phyloP scores from a whole-genome alignment of 1,140 invertebrate species.

The Eciton burchellii region DNA sequence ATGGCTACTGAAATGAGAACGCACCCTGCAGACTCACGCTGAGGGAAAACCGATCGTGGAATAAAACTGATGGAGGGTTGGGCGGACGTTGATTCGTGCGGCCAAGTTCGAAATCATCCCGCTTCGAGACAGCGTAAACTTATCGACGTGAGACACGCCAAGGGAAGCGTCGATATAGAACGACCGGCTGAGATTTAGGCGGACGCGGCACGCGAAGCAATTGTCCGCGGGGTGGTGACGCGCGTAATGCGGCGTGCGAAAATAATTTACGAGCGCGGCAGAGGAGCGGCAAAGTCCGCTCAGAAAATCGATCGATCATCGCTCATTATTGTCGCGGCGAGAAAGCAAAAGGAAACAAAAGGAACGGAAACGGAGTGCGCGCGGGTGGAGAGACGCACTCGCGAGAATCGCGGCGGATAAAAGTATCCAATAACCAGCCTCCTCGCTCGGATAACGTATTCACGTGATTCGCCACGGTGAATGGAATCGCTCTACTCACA shows the following conservation, averaged over 20 bases:
- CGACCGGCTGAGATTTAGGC: conserved; percentile 17
- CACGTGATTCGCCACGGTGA: background rate
- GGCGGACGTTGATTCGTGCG: background rate
- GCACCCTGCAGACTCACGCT: background rate
- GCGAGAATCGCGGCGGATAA: conserved; percentile 8
- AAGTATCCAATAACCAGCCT: conserved; percentile 22
- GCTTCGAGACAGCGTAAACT: background rate
- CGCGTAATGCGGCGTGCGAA: background rate
- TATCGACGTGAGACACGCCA: background rate
- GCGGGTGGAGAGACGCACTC: background rate
- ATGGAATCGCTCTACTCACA: background rate
- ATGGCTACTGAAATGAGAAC: background rate
- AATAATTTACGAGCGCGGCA: conserved; percentile 29
- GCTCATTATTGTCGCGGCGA: conserved; percentile 14
- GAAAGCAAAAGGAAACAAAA: conserved; percentile 14
- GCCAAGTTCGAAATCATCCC: background rate
- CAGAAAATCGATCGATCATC: conserved; percentile 27
- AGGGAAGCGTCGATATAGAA: conserved; percentile 13
- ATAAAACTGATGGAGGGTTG: background rate
- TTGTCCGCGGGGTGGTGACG: background rate
- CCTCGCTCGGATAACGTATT: conserved; percentile 35
- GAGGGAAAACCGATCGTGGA: background rate
- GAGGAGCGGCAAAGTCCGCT: conserved; percentile 1
- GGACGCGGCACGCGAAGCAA: conserved; percentile 23
- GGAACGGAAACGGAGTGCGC: background rate